Evolutionary conservation across 2,113 vertebrate genomes (phyloP).

Genomic region (Saiga tatarica): DNA sequence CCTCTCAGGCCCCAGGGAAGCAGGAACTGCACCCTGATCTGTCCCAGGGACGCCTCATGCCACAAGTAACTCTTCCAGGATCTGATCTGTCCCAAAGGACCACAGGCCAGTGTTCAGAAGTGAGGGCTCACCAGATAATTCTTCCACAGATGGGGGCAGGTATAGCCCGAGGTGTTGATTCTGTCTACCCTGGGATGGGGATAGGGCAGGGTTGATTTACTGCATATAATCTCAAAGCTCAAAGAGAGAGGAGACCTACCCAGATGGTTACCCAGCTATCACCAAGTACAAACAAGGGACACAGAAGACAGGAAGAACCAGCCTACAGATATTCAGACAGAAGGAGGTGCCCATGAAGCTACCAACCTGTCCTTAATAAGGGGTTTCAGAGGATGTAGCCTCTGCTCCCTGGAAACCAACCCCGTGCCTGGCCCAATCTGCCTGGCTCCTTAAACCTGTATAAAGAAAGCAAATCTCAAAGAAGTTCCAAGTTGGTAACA

Average conservation of each 20-base stretch:
- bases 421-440: background rate
- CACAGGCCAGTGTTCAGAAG: background rate
- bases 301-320: background rate
- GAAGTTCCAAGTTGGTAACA: background rate
- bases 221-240: background rate
- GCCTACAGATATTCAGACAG: background rate
- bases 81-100: background rate
- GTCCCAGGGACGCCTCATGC: background rate
- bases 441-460: background rate
- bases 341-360: background rate
- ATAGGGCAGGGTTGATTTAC: background rate
- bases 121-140: background rate
- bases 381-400: background rate
- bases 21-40: background rate
- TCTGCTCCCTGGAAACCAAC: background rate
- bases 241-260: background rate
- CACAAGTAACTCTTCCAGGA: background rate
- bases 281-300: background rate
- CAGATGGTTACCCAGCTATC: background rate
- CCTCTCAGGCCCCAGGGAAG: background rate
- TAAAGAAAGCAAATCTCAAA: background rate
- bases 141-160: background rate
- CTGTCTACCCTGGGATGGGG: background rate
- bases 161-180: background rate
- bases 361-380: background rate